These are phyloP conservation scores for Papilio demoleus DNA, from an alignment of 2,888 invertebrate species.

Conservation along the genomic window DNA sequence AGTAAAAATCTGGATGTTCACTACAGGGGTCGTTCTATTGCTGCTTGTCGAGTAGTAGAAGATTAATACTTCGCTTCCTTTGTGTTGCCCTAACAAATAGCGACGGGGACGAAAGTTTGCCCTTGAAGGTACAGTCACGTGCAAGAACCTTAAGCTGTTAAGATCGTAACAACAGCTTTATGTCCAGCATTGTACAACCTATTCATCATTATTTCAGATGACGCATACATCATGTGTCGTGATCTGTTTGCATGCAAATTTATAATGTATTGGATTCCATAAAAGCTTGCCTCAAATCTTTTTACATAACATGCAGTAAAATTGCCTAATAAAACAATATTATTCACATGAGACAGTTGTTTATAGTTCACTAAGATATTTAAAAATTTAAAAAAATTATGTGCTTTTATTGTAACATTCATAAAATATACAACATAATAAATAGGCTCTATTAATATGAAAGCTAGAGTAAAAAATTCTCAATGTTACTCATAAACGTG, in stretches of 20 bases:
- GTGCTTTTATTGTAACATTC: too few species aligned
- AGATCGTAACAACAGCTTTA: constrained; percentile 3
- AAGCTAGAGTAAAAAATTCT: too few species aligned
- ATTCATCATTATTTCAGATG: constrained; percentile 69
- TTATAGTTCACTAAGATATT: too few species aligned
- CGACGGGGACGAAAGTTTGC: constrained; percentile 43
- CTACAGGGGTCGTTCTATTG: constrained; percentile 68
- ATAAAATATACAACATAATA: too few species aligned
- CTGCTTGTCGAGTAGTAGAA: constrained; percentile 70
- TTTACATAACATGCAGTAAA: not conserved
- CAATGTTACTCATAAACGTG: too few species aligned
- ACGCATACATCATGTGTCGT: constrained; percentile 49
- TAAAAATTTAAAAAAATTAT: too few species aligned
- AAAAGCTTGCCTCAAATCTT: constrained; percentile 4
- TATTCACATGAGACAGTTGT: too few species aligned
- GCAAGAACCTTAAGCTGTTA: constrained; percentile 17
- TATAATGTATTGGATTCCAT: constrained; percentile 34
- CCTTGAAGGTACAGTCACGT: constrained; percentile 44
- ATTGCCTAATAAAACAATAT: too few species aligned
- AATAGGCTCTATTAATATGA: too few species aligned
- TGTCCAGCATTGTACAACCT: constrained; percentile 54
- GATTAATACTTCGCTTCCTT: constrained; percentile 78
- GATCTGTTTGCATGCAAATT: constrained; percentile 31
- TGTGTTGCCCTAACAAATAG: constrained; percentile 67
- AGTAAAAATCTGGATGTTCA: constrained; percentile 74